Evolutionary conservation across 2,888 invertebrate species (phyloP).

Genomic region (Acanthosepion esculentum): DNA sequence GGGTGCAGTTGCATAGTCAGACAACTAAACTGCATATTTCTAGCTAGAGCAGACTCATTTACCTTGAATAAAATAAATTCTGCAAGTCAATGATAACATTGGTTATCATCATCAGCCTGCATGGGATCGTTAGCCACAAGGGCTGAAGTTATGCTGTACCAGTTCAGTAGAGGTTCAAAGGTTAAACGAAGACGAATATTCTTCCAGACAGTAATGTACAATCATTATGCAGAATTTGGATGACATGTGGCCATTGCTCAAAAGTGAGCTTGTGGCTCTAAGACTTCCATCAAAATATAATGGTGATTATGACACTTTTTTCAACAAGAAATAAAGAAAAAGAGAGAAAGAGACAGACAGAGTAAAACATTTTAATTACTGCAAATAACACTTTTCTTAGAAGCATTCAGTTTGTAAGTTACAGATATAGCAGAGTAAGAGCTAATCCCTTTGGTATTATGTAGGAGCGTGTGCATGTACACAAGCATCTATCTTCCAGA

Average conservation of each 20-base stretch:
- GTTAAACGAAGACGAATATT: too few relatives aligned
- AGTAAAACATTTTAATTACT: too few relatives aligned
- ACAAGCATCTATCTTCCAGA: conserved; percentile 47
- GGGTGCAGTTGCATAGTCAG: conserved; percentile 21
- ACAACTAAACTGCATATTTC: background rate
- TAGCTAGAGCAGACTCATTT: background rate
- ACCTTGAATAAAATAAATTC: conserved; percentile 25
- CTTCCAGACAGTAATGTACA: too few relatives aligned
- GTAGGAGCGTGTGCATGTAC: background rate
- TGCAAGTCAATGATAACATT: background rate
- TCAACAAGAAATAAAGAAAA: too few relatives aligned
- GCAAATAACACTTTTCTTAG: too few relatives aligned
- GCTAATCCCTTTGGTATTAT: background rate
- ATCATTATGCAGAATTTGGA: too few relatives aligned
- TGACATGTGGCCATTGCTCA: too few relatives aligned
- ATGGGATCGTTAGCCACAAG: background rate
- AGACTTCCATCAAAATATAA: too few relatives aligned
- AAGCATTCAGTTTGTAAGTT: background rate
- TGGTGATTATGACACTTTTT: too few relatives aligned
- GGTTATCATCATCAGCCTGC: background rate
- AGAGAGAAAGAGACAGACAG: too few relatives aligned
- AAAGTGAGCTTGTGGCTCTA: too few relatives aligned
- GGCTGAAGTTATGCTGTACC: background rate
- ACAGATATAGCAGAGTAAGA: background rate
- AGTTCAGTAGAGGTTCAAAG: background rate